These are phyloP conservation scores for Ceyx margarethae DNA, from an alignment of 2,113 vertebrate genomes.

Conservation along the genomic window DNA sequence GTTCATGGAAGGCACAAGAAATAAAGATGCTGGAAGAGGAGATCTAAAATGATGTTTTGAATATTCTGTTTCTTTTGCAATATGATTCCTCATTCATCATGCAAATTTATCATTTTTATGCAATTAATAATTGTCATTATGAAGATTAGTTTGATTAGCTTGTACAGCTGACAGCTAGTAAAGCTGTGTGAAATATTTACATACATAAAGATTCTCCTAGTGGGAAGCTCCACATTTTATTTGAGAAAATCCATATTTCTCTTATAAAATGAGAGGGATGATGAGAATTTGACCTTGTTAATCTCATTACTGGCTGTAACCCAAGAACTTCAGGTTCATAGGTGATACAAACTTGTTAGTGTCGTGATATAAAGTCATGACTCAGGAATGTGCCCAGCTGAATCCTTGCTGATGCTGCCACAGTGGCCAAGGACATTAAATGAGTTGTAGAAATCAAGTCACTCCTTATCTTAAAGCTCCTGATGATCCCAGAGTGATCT, in stretches of 20 bases:
- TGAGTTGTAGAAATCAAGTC: not conserved
- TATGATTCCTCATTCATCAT: not conserved
- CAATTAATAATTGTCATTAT: not conserved
- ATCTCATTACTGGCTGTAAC: not conserved
- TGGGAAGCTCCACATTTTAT: not conserved
- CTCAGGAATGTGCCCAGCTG: not conserved
- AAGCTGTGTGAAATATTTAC: not conserved
- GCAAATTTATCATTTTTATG: conserved; percentile 21
- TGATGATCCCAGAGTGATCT: not conserved
- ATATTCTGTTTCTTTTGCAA: not conserved
- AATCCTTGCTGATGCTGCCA: not conserved
- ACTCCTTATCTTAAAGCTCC: not conserved
- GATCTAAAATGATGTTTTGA: not conserved
- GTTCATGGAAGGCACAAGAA: not conserved
- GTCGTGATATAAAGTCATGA: not conserved
- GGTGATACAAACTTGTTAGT: not conserved
- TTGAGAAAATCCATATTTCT: not conserved
- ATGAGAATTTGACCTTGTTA: not conserved
- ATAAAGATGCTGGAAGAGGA: not conserved
- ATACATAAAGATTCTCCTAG: not conserved
- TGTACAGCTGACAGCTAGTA: not conserved
- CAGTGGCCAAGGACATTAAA: not conserved
- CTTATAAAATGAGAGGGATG: not conserved
- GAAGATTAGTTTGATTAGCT: conserved; percentile 4
- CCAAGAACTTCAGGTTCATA: not conserved